Percentiles rank a stretch among this genome's conserved stretches.
Conservation (phyloP, 1,140 invertebrate genomes). For the Steinernema khuongi region DNA sequence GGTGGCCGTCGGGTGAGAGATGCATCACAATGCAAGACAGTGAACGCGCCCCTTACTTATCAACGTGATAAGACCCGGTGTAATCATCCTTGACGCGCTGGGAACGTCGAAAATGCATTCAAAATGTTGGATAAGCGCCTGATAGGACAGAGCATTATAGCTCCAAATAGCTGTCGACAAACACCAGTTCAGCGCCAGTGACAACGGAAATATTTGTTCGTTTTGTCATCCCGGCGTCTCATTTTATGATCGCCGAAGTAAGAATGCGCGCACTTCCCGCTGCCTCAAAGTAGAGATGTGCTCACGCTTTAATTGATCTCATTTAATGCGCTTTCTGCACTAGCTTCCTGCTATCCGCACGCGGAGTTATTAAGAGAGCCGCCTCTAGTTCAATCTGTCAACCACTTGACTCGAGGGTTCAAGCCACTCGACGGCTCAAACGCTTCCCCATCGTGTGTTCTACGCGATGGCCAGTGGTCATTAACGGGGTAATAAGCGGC, state of each 20-base stretch:
- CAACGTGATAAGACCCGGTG: neutral
- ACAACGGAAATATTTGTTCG: constrained; percentile 11
- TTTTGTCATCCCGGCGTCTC: neutral
- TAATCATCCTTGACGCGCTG: constrained; percentile 1
- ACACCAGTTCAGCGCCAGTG: neutral
- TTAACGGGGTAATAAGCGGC: neutral
- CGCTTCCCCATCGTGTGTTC: too few species aligned
- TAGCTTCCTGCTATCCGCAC: neutral
- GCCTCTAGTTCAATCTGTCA: neutral
- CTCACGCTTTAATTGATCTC: neutral
- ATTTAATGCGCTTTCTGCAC: constrained; percentile 9
- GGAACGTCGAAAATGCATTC: constrained; percentile 13
- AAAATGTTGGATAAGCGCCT: constrained; percentile 1
- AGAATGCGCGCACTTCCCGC: neutral
- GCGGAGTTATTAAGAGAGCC: neutral
- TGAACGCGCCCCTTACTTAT: constrained; percentile 3
- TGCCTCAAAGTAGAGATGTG: neutral
- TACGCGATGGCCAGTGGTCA: neutral
- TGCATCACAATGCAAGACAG: constrained; percentile 10
- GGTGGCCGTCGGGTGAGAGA: neutral
- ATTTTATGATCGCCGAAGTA: neutral
- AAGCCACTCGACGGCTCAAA: neutral
- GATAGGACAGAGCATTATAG: neutral
- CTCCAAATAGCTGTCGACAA: constrained; percentile 1
- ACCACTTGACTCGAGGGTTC: neutral